Base-by-base conservation (phyloP, 2,888 invertebrate genomes). In the Ophonus ardosiacus region DNA sequence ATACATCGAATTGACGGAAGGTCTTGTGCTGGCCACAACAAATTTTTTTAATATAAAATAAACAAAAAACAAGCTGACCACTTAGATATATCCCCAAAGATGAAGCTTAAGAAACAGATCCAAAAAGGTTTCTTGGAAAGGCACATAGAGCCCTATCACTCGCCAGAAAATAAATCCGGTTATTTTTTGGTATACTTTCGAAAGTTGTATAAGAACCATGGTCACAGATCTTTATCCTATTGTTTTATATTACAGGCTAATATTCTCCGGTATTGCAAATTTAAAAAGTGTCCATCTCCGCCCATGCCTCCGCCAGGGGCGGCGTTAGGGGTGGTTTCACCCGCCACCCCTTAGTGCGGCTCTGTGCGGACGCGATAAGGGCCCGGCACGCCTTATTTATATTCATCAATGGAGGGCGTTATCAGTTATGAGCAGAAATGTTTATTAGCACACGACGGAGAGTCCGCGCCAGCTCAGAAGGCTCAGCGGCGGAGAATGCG, bases 361-460 rank as follows among this genome's bases (percentile, higher is more conserved):
- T 88, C 89, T 90, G 90, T 89, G 90, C 88, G 89, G 89, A 87
- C 87, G 90, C 90, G 90, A 91, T 91, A 91, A 90, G 89, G 87
- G 87, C 88, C 88, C 87, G 88, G 88, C 88, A 38, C 88, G 90
- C 90, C 91, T 91, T 91, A 91, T 91, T 90, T 91, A 91, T 91
- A 91, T 91, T 91, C 91, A 91, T 91, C 91, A 91, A 91, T 91
- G 90, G 71, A 68, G 61, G 61, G 88, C 88, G 88, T 90, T 91
- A 91, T 91, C 91, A 90, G 90, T 90, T 90, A 90, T 89, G 90
- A 90, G 90, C 90, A 91, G 90, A 89, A 90, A 90, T 91, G 90
- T 90, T 90, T 90, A 90, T 90, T 89, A 89, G 88, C 88, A 87
- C 86, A 87, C 86, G 43, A 85, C 31, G 65, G 68, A n/a, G 68